These are phyloP conservation scores for Chlorospingus flavigularis DNA, from an alignment of 2,797 vertebrate genomes.

Conservation along the genomic window DNA sequence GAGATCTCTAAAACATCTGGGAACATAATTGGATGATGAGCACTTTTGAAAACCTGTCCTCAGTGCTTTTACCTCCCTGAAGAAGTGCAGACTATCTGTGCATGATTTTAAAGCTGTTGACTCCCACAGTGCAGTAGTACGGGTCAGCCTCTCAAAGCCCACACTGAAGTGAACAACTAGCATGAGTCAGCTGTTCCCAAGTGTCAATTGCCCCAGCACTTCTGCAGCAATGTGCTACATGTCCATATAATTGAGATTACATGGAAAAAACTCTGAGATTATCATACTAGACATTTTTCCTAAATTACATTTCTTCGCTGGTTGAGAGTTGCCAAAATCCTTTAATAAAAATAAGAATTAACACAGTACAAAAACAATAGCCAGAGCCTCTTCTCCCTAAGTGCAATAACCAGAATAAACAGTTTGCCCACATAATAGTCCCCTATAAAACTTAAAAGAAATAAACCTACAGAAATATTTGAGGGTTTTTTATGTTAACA, in stretches of 20 bases:
- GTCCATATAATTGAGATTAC: constrained; percentile 33
- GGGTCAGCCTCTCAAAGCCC: neutral
- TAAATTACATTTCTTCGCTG: neutral
- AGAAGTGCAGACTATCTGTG: constrained; percentile 18
- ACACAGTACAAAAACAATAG: neutral
- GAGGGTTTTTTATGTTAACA: neutral
- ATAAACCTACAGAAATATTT: neutral
- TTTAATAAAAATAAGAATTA: neutral
- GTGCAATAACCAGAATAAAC: neutral
- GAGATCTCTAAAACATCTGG: constrained; percentile 2
- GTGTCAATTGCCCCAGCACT: constrained; percentile 10
- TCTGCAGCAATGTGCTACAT: neutral
- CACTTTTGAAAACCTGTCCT: constrained; percentile 32
- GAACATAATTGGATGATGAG: neutral
- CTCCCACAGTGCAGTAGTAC: neutral
- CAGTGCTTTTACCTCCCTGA: neutral
- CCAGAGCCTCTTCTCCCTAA: neutral
- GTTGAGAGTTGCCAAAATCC: neutral
- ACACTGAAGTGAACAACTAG: neutral
- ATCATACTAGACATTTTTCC: neutral
- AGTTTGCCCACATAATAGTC: neutral
- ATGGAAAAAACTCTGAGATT: constrained; percentile 7
- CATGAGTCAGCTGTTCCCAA: constrained; percentile 49
- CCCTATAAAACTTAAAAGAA: neutral
- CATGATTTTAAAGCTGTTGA: neutral